These are phyloP conservation scores for Pycnomerus fuliginosus DNA, from an alignment of 2,888 invertebrate species.

Conservation along the genomic window DNA sequence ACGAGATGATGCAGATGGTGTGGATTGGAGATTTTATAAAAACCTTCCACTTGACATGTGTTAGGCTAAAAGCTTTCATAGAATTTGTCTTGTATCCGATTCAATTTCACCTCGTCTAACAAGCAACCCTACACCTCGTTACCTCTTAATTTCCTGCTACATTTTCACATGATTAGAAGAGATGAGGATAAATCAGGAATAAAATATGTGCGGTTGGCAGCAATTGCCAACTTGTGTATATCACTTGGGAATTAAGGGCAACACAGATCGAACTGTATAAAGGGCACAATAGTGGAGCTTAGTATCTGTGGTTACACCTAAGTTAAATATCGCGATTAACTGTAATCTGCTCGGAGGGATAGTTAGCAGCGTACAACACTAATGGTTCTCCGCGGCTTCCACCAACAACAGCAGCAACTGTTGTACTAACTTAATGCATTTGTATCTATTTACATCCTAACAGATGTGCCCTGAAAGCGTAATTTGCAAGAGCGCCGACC, in stretches of 20 bases:
- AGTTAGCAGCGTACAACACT: conserved; percentile 35
- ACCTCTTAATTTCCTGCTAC: no score
- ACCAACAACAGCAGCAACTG: conserved; percentile 37
- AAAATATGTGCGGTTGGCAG: conserved; percentile 21
- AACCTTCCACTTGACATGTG: conserved; percentile 37
- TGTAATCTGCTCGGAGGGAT: conserved; percentile 42
- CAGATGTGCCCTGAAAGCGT: conserved; percentile 23
- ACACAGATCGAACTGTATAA: conserved; percentile 33
- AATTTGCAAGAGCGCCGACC: background rate
- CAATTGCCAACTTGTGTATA: conserved; percentile 32
- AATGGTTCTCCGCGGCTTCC: conserved; percentile 44
- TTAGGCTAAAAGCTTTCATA: conserved; percentile 40
- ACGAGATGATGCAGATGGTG: conserved; percentile 34
- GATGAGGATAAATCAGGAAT: background rate
- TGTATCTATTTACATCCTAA: conserved; percentile 40
- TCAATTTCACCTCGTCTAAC: no score
- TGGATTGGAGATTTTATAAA: conserved; percentile 36
- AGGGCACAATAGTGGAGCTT: conserved; percentile 29
- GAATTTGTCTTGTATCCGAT: no score
- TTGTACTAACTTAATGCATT: conserved; percentile 41
- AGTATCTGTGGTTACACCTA: conserved; percentile 36
- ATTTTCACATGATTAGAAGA: no score
- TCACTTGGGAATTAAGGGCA: conserved; percentile 22
- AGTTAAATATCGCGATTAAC: conserved; percentile 47
- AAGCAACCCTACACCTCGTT: no score